Evolutionary conservation across 2,888 invertebrate genomes (phyloP), one percentile per base, ranked within the genome.

Genomic region (Zhuqinia jingwanae): DNA sequence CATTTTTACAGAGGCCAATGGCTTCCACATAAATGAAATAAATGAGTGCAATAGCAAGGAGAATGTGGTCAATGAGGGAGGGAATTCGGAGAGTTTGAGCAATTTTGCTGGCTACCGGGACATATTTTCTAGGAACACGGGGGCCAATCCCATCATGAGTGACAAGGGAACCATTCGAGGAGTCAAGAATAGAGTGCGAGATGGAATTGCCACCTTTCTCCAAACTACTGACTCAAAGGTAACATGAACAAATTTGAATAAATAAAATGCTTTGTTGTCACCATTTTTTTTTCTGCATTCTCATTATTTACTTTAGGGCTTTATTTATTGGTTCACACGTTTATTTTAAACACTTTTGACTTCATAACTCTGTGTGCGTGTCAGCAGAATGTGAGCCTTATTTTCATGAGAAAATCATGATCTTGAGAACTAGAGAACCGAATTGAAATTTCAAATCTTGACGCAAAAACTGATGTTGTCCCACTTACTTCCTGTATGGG

Each of bases 161-260:
- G 95, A 96, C 80, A 97, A 96, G 92, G 98, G 98, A 70, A 98
- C 98, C 13, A 96, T 98, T 90, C 95, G 98, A 68, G 98, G 98
- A 87, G 97, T 98, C 89, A 97, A 97, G 93, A 98, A 98, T 93
- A 95, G 98, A 91, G 98, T 98, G 84, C 94, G 98, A 90, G 97
- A 97, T 89, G 98, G 98, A 88, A 98, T 98, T 91, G 97, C 97
- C 70, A 98, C 98, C n/a, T 98, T 98, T 93, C 94, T 97, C 88
- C 96, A 97, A 92, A 95, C 94, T 91, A 94, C 95, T 77, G 95
- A 95, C 87, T 92, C 93, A 89, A 97, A 97, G 96, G 97, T 97
- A 93, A 13, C 11, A n/a, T n/a, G 56, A 20, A 17, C 2, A 22
- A 60, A 60, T 60, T 13, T 3, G 2, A 27, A 2, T 15, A 3